phyloP scores from a whole-genome alignment of 1,140 invertebrate species.

The Aphis craccivora region DNA sequence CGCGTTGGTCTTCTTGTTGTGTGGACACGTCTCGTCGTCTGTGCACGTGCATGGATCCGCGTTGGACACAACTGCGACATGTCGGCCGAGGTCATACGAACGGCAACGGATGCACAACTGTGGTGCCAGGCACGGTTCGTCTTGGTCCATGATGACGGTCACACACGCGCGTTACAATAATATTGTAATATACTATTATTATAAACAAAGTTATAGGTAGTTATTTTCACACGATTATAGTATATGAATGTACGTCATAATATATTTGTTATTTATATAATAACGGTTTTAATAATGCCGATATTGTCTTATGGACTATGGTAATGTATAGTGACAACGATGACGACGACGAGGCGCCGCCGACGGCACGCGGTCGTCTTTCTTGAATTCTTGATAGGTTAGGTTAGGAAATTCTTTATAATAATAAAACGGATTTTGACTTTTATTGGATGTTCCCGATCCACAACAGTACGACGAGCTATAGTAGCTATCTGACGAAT shows the following conservation, averaged over 20 bases:
- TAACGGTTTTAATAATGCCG: too few relatives aligned
- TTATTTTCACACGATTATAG: neutral
- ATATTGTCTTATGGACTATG: too few relatives aligned
- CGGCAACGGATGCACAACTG: conserved; percentile 40
- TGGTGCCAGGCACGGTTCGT: conserved; percentile 31
- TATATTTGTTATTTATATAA: too few relatives aligned
- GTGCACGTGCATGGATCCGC: conserved; percentile 27
- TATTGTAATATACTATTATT: neutral
- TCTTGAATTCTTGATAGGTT: too few relatives aligned
- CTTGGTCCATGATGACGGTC: conserved; percentile 23
- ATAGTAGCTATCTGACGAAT: neutral
- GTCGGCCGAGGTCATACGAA: neutral
- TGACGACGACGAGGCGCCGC: neutral
- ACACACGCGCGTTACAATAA: neutral
- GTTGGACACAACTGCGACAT: conserved; percentile 30
- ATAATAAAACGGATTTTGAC: neutral
- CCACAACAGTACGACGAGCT: neutral
- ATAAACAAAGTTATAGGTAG: too few relatives aligned
- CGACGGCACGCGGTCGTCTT: neutral
- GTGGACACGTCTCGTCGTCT: conserved; percentile 23
- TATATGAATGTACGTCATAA: neutral
- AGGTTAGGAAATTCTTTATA: too few relatives aligned
- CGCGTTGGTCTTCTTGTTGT: neutral
- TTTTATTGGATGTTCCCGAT: neutral
- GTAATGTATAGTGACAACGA: neutral